A percentile compares a stretch with the other conserved stretches of the same genome.
Conservation (phyloP, 2,888 invertebrate species). For the Bimastos eiseni region DNA sequence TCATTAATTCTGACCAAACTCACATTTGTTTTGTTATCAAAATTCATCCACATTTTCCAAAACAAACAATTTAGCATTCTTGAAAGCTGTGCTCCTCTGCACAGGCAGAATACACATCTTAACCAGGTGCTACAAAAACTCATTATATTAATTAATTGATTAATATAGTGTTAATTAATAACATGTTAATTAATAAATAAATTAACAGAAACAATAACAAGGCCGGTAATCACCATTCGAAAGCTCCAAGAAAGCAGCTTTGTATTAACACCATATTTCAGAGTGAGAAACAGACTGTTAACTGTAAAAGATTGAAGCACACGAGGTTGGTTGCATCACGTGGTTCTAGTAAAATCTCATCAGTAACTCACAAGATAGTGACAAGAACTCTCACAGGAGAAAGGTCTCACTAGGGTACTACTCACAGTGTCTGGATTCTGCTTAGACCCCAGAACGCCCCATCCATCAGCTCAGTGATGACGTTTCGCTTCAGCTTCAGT, state of each 20-base stretch:
- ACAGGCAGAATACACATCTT: not conserved
- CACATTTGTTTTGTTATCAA: not conserved
- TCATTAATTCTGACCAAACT: not conserved
- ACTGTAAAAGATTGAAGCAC: not conserved
- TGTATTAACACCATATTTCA: not conserved
- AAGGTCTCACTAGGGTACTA: conserved; percentile 50
- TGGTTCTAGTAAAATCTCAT: not conserved
- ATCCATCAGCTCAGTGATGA: conserved; percentile 78
- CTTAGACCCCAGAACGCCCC: conserved; percentile 87
- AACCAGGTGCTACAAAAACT: not conserved
- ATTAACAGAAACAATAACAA: not conserved
- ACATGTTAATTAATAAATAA: no score
- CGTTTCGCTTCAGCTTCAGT: conserved; percentile 79
- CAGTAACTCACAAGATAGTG: no score
- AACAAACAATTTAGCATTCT: not conserved
- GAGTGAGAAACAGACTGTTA: not conserved
- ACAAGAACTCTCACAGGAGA: no score
- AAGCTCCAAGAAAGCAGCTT: not conserved
- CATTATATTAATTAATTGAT: not conserved
- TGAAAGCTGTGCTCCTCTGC: not conserved
- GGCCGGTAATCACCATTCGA: not conserved
- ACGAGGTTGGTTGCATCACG: not conserved
- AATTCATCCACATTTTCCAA: not conserved
- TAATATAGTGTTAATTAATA: no score
- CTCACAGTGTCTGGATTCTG: conserved; percentile 69